phyloP scores from a whole-genome alignment of 2,888 invertebrate genomes.

The Zhuqinia jingwanae region DNA sequence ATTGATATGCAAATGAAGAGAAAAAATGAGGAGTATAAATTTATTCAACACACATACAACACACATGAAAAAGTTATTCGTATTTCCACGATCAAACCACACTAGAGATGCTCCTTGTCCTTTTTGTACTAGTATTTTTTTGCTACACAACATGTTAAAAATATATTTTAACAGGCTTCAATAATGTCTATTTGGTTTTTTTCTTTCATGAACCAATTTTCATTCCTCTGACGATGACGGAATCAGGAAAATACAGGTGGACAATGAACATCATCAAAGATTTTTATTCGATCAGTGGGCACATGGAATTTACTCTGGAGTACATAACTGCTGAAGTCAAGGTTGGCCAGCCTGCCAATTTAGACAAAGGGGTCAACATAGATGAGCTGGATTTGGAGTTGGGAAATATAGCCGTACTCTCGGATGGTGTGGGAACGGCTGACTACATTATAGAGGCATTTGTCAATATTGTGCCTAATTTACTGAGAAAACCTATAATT shows the following conservation, averaged over 20 bases:
- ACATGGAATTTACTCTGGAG: slow-evolving; percentile 79
- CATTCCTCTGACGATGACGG: slow-evolving; percentile 21
- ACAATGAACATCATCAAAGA: slow-evolving; percentile 83
- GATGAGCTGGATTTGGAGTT: slow-evolving; percentile 89
- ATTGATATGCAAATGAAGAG: slow-evolving; percentile 46
- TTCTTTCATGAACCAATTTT: slow-evolving; percentile 7
- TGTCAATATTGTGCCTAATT: slow-evolving; percentile 91
- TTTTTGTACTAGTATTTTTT: too few species aligned
- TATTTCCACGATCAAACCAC: too few species aligned
- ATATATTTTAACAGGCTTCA: too few species aligned
- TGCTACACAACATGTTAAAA: too few species aligned
- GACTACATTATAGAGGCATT: slow-evolving; percentile 91
- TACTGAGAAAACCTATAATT: slow-evolving; percentile 93
- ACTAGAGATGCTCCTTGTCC: too few species aligned
- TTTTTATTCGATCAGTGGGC: slow-evolving; percentile 74
- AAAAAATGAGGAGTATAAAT: too few species aligned
- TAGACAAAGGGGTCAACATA: slow-evolving; percentile 87
- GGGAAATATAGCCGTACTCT: slow-evolving; percentile 91
- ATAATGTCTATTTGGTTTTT: slow-evolving; percentile 1
- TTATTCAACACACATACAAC: too few species aligned
- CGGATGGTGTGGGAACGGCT: slow-evolving; percentile 92
- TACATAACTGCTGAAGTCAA: slow-evolving; percentile 82
- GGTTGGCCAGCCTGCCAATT: slow-evolving; percentile 89
- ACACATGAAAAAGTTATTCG: too few species aligned
- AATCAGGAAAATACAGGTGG: slow-evolving; percentile 75